phyloP scores from a whole-genome alignment of 2,113 vertebrate species.

The Daubentonia madagascariensis region DNA sequence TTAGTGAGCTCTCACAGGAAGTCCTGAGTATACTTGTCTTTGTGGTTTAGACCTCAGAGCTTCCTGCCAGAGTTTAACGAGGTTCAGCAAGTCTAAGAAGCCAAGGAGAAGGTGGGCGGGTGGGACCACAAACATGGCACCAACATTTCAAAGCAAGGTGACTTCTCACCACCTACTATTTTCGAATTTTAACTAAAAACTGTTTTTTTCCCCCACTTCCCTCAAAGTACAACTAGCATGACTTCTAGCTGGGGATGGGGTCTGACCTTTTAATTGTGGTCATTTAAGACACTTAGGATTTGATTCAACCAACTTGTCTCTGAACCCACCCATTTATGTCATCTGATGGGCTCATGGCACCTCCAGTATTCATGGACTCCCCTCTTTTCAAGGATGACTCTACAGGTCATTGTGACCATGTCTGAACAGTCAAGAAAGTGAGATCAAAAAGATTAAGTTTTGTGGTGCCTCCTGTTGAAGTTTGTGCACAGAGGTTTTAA shows the following conservation, averaged over 20 bases:
- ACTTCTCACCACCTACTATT: not conserved
- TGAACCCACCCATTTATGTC: not conserved
- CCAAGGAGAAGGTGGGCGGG: not conserved
- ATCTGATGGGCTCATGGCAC: not conserved
- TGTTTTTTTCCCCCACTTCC: not conserved
- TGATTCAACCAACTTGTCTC: not conserved
- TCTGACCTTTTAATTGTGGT: not conserved
- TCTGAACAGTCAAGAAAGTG: not conserved
- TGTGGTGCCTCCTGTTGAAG: not conserved
- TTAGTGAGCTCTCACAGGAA: slow-evolving; percentile 63
- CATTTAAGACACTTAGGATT: not conserved
- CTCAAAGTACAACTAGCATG: not conserved
- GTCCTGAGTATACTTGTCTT: not conserved
- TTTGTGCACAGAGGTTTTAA: not conserved
- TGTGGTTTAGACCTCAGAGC: slow-evolving; percentile 68
- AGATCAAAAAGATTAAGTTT: not conserved
- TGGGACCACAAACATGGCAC: not conserved
- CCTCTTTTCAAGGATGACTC: not conserved
- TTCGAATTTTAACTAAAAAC: slow-evolving; percentile 52
- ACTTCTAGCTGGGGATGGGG: not conserved
- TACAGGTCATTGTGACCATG: not conserved
- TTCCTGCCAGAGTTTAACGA: slow-evolving; percentile 64
- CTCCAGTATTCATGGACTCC: not conserved
- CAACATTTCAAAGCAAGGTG: slow-evolving; percentile 22
- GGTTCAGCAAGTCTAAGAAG: not conserved